A percentile compares a stretch with the other conserved stretches of the same genome.
Conservation (phyloP, 2,113 vertebrate species). For the Menura novaehollandiae region DNA sequence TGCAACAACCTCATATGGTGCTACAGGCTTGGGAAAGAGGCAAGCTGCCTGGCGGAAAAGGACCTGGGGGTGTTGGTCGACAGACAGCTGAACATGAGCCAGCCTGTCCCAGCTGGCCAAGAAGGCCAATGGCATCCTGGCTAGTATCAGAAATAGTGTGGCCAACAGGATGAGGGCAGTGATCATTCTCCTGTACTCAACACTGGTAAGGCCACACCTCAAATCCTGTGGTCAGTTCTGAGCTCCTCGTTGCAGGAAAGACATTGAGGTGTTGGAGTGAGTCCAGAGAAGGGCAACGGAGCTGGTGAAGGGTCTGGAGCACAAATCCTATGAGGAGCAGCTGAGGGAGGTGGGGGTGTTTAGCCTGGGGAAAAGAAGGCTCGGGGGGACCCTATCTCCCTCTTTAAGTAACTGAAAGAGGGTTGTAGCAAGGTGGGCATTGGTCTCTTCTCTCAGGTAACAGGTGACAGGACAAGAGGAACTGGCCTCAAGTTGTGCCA, state of each 20-base stretch:
- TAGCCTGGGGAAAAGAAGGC: neutral
- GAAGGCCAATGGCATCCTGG: neutral
- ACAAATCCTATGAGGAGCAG: neutral
- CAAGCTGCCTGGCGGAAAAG: neutral
- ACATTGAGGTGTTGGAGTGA: fast-evolving
- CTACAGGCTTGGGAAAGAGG: neutral
- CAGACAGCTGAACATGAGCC: too few relatives aligned
- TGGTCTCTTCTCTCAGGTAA: neutral
- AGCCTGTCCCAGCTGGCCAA: neutral
- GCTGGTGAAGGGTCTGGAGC: neutral
- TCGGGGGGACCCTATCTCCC: too few relatives aligned
- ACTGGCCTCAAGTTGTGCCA: neutral
- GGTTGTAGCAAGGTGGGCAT: neutral
- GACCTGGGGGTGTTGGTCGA: neutral
- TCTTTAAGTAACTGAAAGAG: too few relatives aligned
- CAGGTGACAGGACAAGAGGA: neutral
- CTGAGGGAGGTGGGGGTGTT: neutral
- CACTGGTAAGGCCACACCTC: neutral
- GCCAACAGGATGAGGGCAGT: fast-evolving
- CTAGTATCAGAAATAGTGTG: fast-evolving
- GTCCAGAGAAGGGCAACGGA: fast-evolving
- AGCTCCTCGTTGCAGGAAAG: too few relatives aligned
- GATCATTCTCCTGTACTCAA: fast-evolving
- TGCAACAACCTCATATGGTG: neutral
- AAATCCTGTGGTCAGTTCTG: neutral